Evolutionary conservation across 2,888 invertebrate genomes (phyloP), one percentile per base, ranked within the genome.

Genomic region (Proisotoma minuta): DNA sequence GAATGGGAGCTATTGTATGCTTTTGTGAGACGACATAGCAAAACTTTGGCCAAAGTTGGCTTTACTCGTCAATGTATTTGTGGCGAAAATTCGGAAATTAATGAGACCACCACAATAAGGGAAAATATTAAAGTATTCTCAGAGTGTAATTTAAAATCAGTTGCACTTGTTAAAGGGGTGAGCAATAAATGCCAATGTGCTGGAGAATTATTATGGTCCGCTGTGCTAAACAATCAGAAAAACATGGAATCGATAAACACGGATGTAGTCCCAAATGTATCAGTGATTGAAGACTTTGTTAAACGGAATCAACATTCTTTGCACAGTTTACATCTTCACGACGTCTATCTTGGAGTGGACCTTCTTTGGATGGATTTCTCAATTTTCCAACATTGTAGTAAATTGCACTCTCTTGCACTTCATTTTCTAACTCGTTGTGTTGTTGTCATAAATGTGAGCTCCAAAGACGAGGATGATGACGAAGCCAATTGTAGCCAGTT

Each of bases 1-100:
- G 67, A 70, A 51, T 70, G 70, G 69, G 48, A 57, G 3, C 50
- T 57, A n/a, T 47, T 69, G 24, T 69, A 59, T 43, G 43, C 43
- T 5, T 43, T 43, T 43, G 10, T 52, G 5, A 26, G 20, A n/a
- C 4, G 52, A 26, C 60, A 60, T 50, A 26, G 15, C 1, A 34
- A 29, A n/a, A 60, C 60, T 5, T 3, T 52, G 10, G 15, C 28
- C 18, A 18, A 26, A 18, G 15, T 52, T 3, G 26, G 52, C 4
- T 3, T 52, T 15, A 18, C 15, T 28, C 29, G 18, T 28, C 52
- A 52, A 29, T 52, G 52, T 52, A 52, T 52, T 52, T 52, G 52
- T 52, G 43, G 20, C 15, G 15, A 43, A 15, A 20, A 43, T n/a
- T 50, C 50, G 24, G 50, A 50, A 3, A 29, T 28, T 10, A 29